Percentiles rank a stretch among this genome's conserved stretches.
phyloP scores from a whole-genome alignment of 2,113 vertebrate genomes.

The Propithecus coquereli region DNA sequence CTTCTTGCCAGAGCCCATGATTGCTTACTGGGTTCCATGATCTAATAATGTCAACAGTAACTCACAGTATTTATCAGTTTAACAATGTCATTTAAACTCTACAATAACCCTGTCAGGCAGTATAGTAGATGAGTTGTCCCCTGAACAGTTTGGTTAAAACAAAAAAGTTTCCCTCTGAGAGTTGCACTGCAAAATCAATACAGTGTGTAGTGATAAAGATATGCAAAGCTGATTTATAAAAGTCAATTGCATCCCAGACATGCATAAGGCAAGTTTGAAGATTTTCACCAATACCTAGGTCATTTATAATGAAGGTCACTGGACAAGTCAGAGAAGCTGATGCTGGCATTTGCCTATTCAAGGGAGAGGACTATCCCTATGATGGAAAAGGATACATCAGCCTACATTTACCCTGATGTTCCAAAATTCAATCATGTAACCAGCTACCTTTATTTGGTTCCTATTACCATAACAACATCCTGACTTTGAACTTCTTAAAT shows the following conservation, averaged over 20 bases:
- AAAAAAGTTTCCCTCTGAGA: neutral
- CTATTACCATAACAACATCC: neutral
- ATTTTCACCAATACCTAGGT: neutral
- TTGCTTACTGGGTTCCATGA: neutral
- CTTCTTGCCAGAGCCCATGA: neutral
- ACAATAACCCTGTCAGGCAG: neutral
- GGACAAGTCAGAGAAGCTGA: neutral
- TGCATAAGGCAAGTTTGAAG: neutral
- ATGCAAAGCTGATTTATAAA: neutral
- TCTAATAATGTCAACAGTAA: neutral
- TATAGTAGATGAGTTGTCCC: neutral
- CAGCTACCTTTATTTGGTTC: neutral
- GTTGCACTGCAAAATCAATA: constrained; percentile 19
- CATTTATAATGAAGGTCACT: neutral
- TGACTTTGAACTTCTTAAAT: constrained; percentile 22
- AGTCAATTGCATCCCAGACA: neutral
- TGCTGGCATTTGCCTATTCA: neutral
- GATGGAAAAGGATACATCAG: neutral
- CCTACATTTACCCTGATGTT: neutral
- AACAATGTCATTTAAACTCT: constrained; percentile 10
- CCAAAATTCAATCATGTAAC: neutral
- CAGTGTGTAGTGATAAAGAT: neutral
- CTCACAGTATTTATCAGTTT: neutral
- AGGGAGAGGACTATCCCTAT: neutral
- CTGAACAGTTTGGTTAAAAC: neutral